Evolutionary conservation across 2,797 vertebrate genomes (phyloP).

Genomic region (Bradypus variegatus): DNA sequence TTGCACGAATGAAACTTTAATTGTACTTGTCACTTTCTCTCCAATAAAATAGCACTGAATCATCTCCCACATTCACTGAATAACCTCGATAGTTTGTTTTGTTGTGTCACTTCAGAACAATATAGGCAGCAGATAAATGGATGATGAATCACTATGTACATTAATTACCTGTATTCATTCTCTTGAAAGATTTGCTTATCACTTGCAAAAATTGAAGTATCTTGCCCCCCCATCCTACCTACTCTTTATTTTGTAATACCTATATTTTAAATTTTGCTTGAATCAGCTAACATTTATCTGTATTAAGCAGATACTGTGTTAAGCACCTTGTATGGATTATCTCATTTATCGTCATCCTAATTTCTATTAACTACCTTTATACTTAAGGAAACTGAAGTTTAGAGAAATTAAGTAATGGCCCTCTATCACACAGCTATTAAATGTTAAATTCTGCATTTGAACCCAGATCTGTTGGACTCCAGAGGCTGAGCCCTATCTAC

Average conservation of each 20-base stretch:
- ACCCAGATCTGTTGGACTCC: neutral
- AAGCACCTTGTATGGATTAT: neutral
- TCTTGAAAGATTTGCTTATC: neutral
- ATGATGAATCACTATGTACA: neutral
- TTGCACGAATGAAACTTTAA: neutral
- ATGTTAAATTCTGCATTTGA: neutral
- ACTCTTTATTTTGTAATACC: neutral
- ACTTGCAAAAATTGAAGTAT: neutral
- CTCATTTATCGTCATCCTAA: neutral
- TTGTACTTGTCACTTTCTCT: neutral
- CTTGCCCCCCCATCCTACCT: neutral
- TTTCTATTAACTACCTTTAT: neutral
- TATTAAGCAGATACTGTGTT: neutral
- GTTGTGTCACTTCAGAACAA: neutral
- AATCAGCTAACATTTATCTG: neutral
- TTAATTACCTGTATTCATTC: neutral
- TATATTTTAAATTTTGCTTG: neutral
- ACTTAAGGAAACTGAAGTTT: neutral
- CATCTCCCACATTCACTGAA: neutral
- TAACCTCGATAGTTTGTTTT: neutral
- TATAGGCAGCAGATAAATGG: neutral
- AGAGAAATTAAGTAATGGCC: neutral
- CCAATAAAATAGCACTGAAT: neutral
- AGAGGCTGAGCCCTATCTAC: neutral
- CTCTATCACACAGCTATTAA: neutral